Evolutionary conservation across 2,888 invertebrate genomes (phyloP).

Genomic region (Apantesis nais): DNA sequence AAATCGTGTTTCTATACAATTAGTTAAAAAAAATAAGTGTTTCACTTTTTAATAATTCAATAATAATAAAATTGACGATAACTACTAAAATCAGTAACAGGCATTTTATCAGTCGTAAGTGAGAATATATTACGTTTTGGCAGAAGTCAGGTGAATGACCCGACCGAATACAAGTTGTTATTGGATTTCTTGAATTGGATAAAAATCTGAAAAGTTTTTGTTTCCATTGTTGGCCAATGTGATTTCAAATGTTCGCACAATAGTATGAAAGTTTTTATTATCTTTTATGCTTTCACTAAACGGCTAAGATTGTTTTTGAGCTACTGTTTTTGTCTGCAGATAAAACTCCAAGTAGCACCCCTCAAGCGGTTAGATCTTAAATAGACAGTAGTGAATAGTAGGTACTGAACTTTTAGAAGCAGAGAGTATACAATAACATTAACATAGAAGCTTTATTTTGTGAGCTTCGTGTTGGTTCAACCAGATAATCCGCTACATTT

Average conservation of each 20-base stretch:
- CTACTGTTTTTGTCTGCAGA: background rate
- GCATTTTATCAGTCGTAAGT: background rate
- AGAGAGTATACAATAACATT: no score
- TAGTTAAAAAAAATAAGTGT: no score
- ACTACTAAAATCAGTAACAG: background rate
- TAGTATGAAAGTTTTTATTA: background rate
- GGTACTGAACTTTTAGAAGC: no score
- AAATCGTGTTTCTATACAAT: no score
- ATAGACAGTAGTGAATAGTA: no score
- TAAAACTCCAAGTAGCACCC: no score
- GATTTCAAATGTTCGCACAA: conserved; percentile 1
- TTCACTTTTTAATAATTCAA: background rate
- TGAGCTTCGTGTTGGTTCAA: no score
- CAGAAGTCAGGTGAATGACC: conserved; percentile 28
- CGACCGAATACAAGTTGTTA: background rate
- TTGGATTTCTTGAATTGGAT: background rate
- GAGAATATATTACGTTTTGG: background rate
- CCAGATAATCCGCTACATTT: no score
- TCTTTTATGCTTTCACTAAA: background rate
- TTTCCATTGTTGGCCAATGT: background rate
- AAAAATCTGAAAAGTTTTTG: conserved; percentile 5
- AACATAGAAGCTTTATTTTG: no score
- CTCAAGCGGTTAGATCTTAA: background rate
- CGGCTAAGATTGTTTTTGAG: background rate
- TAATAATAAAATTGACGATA: background rate